Evolutionary conservation across 1,140 invertebrate species (phyloP), one percentile per base, ranked within the genome.

Genomic region (Zaprionus tsacasi): DNA sequence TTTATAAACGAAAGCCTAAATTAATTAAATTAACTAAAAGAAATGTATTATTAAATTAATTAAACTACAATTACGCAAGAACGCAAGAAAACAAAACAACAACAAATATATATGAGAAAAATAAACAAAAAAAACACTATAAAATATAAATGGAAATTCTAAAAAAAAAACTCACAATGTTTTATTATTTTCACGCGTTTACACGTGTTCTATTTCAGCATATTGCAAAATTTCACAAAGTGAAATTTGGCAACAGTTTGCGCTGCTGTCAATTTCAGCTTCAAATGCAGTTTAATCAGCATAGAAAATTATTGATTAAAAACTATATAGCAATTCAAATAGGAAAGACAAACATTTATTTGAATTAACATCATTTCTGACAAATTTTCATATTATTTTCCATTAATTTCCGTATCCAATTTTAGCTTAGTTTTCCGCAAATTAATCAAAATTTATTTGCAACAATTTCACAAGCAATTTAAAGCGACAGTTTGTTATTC

Each of bases 31-130:
- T 89, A 85, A 85, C 86, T 89, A 83, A 88, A 88, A 73, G 72
- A 88, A 89, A 89, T 89, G 85, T 89, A 89, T 89, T 89, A 89
- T 88, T 88, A 88, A 89, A 78, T 76, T 88, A 88, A 89, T 89
- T 89, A 45, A 45, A 88, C 83, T 85, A 83, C 83, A 83, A 89
- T 78, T 78, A 88, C 27, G 27, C 78, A 77, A 76, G 40, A 69
- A 57, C 57, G 40, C 67, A 75, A 70, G 40, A 45, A 15, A 71
- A 71, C 61, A 77, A 65, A 33, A 33, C 30, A 33, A 35, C 6
- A 35, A 35, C 33, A 12, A 21, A 50, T 79, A 88, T 80, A 87
- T 80, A 69, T 38, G 56, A 70, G 17, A 64, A 78, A 85, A 71
- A 57, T 36, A 65, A 66, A 21, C 21, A 87, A 76, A 59, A 76